Percentiles rank a stretch among this genome's conserved stretches.
Evolutionary conservation across 2,797 vertebrate species (phyloP).

Genomic region (Podarcis lilfordi): DNA sequence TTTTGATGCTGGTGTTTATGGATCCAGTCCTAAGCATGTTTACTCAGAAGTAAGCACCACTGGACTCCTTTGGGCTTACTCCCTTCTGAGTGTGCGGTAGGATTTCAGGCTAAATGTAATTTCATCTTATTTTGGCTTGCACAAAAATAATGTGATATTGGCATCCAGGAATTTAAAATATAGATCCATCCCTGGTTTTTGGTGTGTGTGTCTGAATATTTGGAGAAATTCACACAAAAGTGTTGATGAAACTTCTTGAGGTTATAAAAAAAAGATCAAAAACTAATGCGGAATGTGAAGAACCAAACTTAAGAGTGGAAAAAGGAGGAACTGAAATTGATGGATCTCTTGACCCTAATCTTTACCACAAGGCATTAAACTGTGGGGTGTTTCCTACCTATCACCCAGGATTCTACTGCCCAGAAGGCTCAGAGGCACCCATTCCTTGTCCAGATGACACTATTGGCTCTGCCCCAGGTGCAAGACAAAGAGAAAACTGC

Average conservation of each 20-base stretch:
- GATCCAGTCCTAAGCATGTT: not conserved
- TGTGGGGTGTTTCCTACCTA: not conserved
- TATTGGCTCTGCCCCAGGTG: constrained; percentile 78
- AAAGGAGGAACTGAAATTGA: no score
- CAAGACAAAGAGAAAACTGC: constrained; percentile 82
- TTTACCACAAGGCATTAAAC: not conserved
- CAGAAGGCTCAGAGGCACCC: constrained; percentile 82
- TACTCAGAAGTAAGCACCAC: no score
- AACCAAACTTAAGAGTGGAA: no score
- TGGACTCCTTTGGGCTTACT: not conserved
- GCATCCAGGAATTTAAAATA: not conserved
- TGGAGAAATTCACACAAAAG: no score
- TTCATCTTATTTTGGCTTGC: not conserved
- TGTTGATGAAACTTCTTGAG: no score
- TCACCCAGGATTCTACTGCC: constrained; percentile 87
- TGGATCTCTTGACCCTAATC: not conserved
- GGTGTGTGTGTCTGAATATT: not conserved
- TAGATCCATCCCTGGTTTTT: not conserved
- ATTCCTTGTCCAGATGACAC: constrained; percentile 85
- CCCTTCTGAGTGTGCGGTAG: not conserved
- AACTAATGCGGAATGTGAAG: no score
- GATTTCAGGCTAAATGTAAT: not conserved
- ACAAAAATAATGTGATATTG: not conserved
- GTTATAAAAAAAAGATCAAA: no score
- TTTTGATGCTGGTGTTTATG: not conserved